Base-by-base conservation (phyloP, 2,113 vertebrate genomes). In the Lasiurus cinereus region DNA sequence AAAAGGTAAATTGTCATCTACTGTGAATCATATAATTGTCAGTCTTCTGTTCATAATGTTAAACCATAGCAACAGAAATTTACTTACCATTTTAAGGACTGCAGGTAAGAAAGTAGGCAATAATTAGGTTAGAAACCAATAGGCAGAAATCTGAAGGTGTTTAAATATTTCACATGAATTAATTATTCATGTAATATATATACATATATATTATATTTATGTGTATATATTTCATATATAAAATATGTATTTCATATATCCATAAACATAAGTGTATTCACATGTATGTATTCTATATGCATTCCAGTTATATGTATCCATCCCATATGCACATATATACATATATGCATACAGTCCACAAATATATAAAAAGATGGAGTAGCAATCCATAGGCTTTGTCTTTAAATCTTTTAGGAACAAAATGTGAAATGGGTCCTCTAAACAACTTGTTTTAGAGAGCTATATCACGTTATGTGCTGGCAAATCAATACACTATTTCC, bases 1-100 rank as follows among this genome's bases (percentile, higher is more conserved):
- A 96, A 96, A 95, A 96, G 95, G 94, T 91, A 97, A 96, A 96
- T 95, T 97, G 96, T 97, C 97, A 96, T 91, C 94, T 93, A 93
- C 88, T 94, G 97, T 94, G 95, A 97, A 97, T 97, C 94, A 95
- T 59, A 31, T 95, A 97, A 97, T 97, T 96, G 95, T 96, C 96
- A 97, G 94, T 97, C 96, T 96, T 96, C 94, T 95, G 46, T 69
- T 95, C 77, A 96, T 96, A 96, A 93, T 96, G 96, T 76, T 97
- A 92, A 97, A 94, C 94, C 94, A 96, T 94, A 94, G 96, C 92
- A 97, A 96, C 96, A 95, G 97, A 95, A 97, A 96, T 97, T 94
- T 97, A 95, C 94, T 97, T 97, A 79, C 46, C 94, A 87, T 97
- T 97, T 97, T 96, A 97, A 96, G 73, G 83, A 94, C 94, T 91